Base-by-base conservation (phyloP, 2,797 vertebrate species). In the Poeciliopsis gracilis region DNA sequence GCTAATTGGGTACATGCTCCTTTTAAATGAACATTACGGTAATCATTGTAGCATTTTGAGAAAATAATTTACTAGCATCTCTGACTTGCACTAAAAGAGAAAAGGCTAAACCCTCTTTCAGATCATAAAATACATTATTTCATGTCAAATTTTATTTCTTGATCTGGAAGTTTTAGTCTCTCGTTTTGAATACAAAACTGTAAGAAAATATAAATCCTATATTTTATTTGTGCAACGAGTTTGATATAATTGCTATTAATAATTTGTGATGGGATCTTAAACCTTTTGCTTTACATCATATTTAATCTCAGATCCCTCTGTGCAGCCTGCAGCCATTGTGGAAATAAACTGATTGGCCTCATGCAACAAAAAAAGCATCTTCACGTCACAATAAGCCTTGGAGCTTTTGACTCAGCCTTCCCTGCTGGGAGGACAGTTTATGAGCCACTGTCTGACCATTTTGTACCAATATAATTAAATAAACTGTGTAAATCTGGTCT, bases 401-500 rank as follows among this genome's bases (percentile, higher is more conserved):
- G 1, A 25, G 43, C 63, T 49, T 70, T 59, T 81, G 59, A 76
- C 38, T 72, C 74, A 81, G 57, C 46, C 41, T 9, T 46, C 4
- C 49, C 20, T 41, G 63, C 59, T 51, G 57, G 23, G 70, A 73
- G 30, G 0, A 69, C 41, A 73, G 47, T 55, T 53, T 46, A 20
- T 4, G 10, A 75, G 53, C 41, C 75, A 63, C 25, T 11, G 41
- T 70, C 76, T 81, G 28, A 30, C 59, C 33, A n/a, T 2, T 70
- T 67, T 85, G 8, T 12, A 28, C 71, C 1, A 25, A 41, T 15
- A 71, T 61, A 45, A 72, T 70, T 18, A 55, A 72, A 77, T 10
- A 30, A 12, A 45, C 25, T 7, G 13, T 76, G 83, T 80, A 83
- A 81, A 87, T 84, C 77, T 77, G 47, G 80, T 78, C 38, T 69